phyloP scores from a whole-genome alignment of 2,113 vertebrate genomes.

The Cheilinus undulatus region DNA sequence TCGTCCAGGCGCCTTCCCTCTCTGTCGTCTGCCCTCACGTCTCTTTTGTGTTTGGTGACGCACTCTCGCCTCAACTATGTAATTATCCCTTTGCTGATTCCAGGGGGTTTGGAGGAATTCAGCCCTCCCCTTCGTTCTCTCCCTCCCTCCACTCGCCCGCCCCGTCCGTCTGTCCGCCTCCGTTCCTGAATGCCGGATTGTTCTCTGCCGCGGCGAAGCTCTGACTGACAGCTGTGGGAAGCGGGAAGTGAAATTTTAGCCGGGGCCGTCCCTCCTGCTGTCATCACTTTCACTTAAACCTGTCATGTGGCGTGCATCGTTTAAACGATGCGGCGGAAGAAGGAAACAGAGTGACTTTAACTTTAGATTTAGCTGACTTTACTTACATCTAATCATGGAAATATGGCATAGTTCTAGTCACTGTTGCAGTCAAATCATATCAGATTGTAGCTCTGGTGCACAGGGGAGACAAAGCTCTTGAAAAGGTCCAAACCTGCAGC shows the following conservation, averaged over 20 bases:
- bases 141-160: conserved; percentile 21
- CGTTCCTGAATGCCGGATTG: conserved; percentile 63
- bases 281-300: conserved; percentile 26
- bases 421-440: too few species aligned
- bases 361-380: neutral
- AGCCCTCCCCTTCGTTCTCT: conserved; percentile 19
- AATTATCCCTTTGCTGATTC: conserved; percentile 69
- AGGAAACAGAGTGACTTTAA: neutral
- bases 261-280: neutral
- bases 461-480: too few species aligned
- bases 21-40: conserved; percentile 18
- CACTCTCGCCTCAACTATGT: conserved; percentile 47
- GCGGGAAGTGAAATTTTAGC: conserved; percentile 18
- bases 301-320: neutral
- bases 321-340: neutral
- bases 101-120: conserved; percentile 51
- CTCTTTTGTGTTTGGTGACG: conserved; percentile 56
- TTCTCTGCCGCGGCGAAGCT: conserved; percentile 32
- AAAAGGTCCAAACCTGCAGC: neutral
- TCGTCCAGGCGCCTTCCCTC: neutral
- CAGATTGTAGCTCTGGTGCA: too few species aligned
- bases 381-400: too few species aligned
- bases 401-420: too few species aligned
- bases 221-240: conserved; percentile 64
- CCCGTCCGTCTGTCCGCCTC: conserved; percentile 60